phyloP scores from a whole-genome alignment of 2,113 vertebrate genomes.

The Neogobius melanostomus region DNA sequence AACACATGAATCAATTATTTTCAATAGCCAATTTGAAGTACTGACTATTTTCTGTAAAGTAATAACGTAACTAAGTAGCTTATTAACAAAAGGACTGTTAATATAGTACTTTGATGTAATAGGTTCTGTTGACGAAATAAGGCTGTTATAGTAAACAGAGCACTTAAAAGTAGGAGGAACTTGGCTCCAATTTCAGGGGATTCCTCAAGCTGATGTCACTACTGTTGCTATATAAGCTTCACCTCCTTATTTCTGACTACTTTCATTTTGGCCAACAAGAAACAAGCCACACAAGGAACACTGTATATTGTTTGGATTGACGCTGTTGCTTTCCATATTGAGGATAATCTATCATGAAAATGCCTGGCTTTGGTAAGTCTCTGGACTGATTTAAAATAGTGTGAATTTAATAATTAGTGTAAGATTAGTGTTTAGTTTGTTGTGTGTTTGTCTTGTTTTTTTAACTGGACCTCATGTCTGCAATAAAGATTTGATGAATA shows the following conservation, averaged over 20 bases:
- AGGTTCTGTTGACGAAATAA: neutral
- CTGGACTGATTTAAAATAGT: neutral
- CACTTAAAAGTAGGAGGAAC: constrained; percentile 9
- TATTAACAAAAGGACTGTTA: neutral
- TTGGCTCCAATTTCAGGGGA: constrained; percentile 24
- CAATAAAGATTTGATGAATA: too few relatives aligned
- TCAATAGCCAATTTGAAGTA: neutral
- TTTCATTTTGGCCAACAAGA: constrained; percentile 36
- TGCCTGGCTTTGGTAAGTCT: constrained; percentile 53
- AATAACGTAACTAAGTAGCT: neutral
- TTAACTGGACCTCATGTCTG: too few relatives aligned
- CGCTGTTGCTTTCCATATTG: neutral
- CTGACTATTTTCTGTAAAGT: neutral
- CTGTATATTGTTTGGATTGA: neutral
- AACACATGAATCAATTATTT: neutral
- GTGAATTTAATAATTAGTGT: too few relatives aligned
- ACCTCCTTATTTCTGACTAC: constrained; percentile 41
- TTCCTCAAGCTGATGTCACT: constrained; percentile 10
- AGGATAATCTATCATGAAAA: neutral
- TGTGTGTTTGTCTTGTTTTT: neutral
- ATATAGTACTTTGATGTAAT: neutral
- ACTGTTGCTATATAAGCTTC: constrained; percentile 5
- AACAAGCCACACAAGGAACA: neutral
- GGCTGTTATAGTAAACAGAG: constrained; percentile 14
- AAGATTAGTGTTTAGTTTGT: neutral